Evolutionary conservation across 2,888 invertebrate species (phyloP).

Genomic region (Lycophotia porphyrea): DNA sequence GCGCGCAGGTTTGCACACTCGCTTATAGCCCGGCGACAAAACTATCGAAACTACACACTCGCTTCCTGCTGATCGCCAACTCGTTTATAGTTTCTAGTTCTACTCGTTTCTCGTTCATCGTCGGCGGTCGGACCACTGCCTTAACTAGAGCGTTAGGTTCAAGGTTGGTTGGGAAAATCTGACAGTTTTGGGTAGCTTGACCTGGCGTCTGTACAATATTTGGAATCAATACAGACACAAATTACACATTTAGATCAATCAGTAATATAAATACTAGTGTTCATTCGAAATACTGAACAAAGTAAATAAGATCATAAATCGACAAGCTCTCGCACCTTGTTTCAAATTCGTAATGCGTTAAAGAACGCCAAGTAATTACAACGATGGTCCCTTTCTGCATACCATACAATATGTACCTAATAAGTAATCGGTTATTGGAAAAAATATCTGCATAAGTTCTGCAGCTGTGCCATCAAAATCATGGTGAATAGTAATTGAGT

Average conservation of each 20-base stretch:
- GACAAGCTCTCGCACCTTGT: conserved; percentile 13
- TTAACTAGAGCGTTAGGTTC: too few relatives aligned
- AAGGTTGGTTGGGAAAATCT: too few relatives aligned
- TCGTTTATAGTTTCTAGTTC: too few relatives aligned
- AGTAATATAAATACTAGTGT: conserved; percentile 12
- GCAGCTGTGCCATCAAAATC: background rate
- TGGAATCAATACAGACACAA: conserved; percentile 45
- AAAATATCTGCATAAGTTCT: background rate
- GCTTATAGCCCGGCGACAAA: too few relatives aligned
- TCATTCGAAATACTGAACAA: conserved; percentile 45
- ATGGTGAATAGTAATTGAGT: background rate
- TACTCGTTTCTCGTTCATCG: too few relatives aligned
- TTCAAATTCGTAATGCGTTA: background rate
- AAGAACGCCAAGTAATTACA: conserved; percentile 1
- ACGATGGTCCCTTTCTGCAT: conserved; percentile 13
- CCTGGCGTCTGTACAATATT: too few relatives aligned
- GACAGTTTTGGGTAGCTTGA: too few relatives aligned
- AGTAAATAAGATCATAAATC: background rate
- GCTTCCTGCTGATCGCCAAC: too few relatives aligned
- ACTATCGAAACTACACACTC: too few relatives aligned
- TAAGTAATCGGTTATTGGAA: background rate
- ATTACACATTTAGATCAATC: conserved; percentile 41
- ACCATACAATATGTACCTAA: background rate
- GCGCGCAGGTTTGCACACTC: too few relatives aligned
- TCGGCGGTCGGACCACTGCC: too few relatives aligned